Conservation (phyloP, 2,797 vertebrate species). For the Phylloscopus collybita region DNA sequence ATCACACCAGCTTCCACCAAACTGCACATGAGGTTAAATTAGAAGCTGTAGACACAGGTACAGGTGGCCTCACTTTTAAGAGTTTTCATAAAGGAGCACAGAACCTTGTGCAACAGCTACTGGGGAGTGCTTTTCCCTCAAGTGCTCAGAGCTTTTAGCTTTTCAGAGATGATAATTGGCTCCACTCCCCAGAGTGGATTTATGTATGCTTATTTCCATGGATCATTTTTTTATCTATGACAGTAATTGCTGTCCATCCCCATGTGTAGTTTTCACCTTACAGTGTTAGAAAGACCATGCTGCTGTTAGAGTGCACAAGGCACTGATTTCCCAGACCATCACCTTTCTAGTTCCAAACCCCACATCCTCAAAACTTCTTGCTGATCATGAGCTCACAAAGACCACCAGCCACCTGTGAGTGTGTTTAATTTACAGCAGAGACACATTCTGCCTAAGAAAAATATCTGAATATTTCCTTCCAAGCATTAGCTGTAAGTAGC, state of each 20-base stretch:
- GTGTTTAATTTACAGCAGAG: background rate
- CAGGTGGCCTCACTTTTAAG: rapidly evolving
- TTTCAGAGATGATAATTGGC: background rate
- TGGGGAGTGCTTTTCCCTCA: background rate
- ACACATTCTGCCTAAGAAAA: background rate
- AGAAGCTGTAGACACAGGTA: background rate
- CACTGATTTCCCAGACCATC: background rate
- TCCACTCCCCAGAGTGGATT: background rate
- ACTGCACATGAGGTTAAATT: background rate
- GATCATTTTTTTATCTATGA: background rate
- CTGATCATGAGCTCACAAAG: background rate
- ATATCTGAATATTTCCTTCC: background rate
- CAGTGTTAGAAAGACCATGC: rapidly evolving
- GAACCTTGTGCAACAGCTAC: background rate
- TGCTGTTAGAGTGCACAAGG: background rate
- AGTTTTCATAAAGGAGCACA: background rate
- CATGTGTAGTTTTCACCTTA: background rate
- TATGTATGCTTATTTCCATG: background rate
- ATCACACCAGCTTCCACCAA: background rate
- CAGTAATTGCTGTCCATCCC: background rate
- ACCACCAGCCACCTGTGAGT: background rate
- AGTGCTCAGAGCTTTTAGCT: background rate
- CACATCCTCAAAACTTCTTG: background rate
- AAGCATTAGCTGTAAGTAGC: background rate
- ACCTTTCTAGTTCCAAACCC: background rate